phyloP scores from a whole-genome alignment of 2,797 vertebrate species.

The Perodicticus potto region DNA sequence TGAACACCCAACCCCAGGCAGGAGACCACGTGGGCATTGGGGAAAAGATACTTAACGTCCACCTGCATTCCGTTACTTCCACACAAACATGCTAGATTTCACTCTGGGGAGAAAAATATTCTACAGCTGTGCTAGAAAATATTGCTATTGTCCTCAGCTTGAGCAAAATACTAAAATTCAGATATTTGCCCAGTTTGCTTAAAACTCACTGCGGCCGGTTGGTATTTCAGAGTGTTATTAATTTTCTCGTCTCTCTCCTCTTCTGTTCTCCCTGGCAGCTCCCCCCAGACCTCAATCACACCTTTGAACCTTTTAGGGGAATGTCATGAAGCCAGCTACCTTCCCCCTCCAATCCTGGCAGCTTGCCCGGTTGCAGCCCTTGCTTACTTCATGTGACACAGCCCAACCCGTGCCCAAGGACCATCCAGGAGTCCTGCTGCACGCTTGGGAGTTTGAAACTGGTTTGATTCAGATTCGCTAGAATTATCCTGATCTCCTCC shows the following conservation, averaged over 20 bases:
- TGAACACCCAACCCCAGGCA: background rate
- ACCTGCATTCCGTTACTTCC: background rate
- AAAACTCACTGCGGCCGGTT: background rate
- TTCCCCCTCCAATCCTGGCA: background rate
- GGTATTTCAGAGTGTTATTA: background rate
- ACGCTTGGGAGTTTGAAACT: background rate
- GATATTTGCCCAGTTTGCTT: constrained; percentile 16
- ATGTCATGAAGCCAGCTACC: rapidly evolving
- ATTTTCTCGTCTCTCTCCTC: background rate
- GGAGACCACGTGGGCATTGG: rapidly evolving
- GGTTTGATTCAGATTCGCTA: background rate
- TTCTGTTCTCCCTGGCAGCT: background rate
- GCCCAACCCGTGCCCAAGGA: no score
- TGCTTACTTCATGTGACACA: background rate
- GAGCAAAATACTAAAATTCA: constrained; percentile 46
- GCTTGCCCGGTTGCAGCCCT: background rate
- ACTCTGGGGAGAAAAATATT: constrained; percentile 22
- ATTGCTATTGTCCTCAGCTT: background rate
- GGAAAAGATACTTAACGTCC: background rate
- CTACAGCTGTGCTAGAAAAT: background rate
- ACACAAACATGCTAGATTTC: background rate
- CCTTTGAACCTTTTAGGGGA: background rate
- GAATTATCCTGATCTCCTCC: background rate
- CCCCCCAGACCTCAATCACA: background rate
- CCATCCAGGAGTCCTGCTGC: background rate